A percentile compares a stretch with the other conserved stretches of the same genome.
These are phyloP conservation scores for Prostheceraeus crozeri DNA, from an alignment of 2,888 invertebrate species.

Conservation along the genomic window DNA sequence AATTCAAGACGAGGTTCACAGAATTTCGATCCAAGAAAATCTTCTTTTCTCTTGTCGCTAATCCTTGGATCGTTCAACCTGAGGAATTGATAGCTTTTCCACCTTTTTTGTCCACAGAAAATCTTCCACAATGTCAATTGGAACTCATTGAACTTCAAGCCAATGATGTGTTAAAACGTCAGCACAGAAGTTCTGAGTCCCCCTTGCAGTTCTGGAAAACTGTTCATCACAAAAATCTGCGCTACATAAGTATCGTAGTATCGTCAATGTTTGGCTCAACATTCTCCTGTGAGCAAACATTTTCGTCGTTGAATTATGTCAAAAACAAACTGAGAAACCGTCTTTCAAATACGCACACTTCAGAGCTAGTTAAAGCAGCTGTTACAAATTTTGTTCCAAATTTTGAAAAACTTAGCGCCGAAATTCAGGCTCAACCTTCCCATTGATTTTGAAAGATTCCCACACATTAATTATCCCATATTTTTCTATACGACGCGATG, in stretches of 20 bases:
- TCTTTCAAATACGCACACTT: conserved; percentile 12
- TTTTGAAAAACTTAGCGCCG: no score
- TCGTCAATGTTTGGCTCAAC: conserved; percentile 22
- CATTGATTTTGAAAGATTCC: no score
- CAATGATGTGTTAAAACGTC: conserved; percentile 18
- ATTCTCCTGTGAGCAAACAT: background rate
- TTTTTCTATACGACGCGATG: no score
- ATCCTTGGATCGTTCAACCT: no score
- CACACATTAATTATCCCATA: no score
- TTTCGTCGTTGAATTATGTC: background rate
- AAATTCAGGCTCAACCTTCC: no score
- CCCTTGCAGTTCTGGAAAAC: conserved; percentile 4
- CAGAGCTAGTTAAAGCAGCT: conserved; percentile 18
- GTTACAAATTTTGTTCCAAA: conserved; percentile 19
- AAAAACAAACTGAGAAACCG: conserved; percentile 9
- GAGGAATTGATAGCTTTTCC: background rate
- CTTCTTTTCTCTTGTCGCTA: no score
- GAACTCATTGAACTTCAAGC: conserved; percentile 16
- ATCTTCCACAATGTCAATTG: background rate
- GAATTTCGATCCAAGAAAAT: no score
- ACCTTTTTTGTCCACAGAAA: background rate
- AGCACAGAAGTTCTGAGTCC: background rate
- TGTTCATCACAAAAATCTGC: conserved; percentile 13
- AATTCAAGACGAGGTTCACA: no score
- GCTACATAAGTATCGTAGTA: background rate